phyloP scores from a whole-genome alignment of 2,888 invertebrate genomes.

The Chaetogeoica ovagalla region DNA sequence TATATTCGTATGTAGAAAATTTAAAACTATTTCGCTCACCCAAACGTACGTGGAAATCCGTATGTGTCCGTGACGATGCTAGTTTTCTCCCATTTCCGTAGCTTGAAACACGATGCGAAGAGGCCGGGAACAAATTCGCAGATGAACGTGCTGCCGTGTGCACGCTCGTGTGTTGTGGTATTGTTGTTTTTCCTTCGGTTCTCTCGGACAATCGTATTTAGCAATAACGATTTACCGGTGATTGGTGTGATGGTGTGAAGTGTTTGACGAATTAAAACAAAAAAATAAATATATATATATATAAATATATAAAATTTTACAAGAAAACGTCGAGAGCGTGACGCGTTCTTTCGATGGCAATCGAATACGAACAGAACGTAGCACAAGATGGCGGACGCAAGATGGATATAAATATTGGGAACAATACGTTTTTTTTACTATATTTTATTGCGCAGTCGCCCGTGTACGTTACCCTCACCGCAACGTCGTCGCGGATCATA shows the following conservation, averaged over 20 bases:
- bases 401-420: neutral
- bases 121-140: neutral
- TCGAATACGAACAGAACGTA: neutral
- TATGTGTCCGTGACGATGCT: neutral
- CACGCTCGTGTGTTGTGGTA: too few species aligned
- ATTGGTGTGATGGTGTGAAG: too few species aligned
- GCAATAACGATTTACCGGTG: too few species aligned
- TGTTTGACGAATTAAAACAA: too few species aligned
- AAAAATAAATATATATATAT: too few species aligned
- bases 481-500: neutral
- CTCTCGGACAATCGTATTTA: too few species aligned
- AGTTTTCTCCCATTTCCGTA: neutral
- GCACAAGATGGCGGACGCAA: slow-evolving; percentile 27
- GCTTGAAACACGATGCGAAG: neutral
- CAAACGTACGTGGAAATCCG: neutral
- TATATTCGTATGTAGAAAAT: too few species aligned
- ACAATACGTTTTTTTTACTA: neutral
- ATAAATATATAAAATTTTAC: too few species aligned
- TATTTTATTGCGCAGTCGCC: neutral
- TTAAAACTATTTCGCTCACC: neutral
- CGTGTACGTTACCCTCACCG: too few species aligned
- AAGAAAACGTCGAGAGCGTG: too few species aligned
- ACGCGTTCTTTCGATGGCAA: neutral
- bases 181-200: too few species aligned
- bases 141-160: neutral